These are phyloP conservation scores for Eubucco bourcierii DNA, from an alignment of 2,113 vertebrate genomes.

Conservation along the genomic window DNA sequence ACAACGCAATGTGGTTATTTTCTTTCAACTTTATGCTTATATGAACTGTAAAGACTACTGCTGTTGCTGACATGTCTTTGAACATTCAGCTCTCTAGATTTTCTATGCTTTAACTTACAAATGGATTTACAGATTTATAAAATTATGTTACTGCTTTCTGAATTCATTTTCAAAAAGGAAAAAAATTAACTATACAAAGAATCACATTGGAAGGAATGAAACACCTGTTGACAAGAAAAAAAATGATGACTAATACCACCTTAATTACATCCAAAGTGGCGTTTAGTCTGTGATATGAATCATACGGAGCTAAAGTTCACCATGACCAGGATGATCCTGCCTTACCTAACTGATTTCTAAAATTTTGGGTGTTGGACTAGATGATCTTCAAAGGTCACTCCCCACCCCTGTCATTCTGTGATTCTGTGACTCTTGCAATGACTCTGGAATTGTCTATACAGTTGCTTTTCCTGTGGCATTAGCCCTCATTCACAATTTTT, in stretches of 20 bases:
- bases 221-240: neutral
- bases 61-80: neutral
- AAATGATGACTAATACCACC: neutral
- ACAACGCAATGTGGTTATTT: conserved; percentile 8
- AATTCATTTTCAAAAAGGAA: neutral
- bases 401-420: too few relatives aligned
- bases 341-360: neutral
- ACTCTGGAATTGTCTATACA: neutral
- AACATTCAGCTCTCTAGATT: conserved; percentile 24
- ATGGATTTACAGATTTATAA: neutral
- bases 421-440: neutral
- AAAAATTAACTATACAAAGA: neutral
- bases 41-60: neutral
- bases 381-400: too few relatives aligned
- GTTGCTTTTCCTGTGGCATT: neutral
- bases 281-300: neutral
- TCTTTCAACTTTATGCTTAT: neutral
- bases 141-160: neutral
- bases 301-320: neutral
- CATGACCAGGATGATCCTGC: neutral
- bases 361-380: neutral
- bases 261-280: neutral
- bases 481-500: neutral
- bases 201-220: neutral
- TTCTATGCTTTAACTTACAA: neutral